A percentile compares a stretch with the other conserved stretches of the same genome.
phyloP scores from a whole-genome alignment of 2,888 invertebrate species.

The Drosophila meridiana region DNA sequence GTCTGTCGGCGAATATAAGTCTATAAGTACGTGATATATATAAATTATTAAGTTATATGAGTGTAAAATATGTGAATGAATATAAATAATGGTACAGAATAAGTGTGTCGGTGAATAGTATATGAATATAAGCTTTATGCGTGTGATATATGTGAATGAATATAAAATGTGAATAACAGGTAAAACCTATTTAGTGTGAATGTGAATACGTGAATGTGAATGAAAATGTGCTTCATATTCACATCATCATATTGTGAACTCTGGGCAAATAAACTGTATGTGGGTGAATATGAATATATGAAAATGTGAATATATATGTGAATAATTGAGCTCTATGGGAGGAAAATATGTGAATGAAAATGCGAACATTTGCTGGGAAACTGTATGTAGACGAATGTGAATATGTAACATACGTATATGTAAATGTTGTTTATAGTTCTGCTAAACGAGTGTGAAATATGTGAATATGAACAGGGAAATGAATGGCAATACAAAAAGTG shows the following conservation, averaged over 20 bases:
- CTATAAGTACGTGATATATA: not conserved
- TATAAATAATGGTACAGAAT: not conserved
- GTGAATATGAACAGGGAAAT: not conserved
- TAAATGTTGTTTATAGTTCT: not conserved
- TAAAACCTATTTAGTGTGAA: not conserved
- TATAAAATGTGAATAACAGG: not conserved
- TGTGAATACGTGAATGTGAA: not conserved
- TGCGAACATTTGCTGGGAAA: no score
- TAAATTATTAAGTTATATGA: not conserved
- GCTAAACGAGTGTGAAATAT: not conserved
- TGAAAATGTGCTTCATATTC: not conserved
- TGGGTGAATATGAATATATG: not conserved
- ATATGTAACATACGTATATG: no score
- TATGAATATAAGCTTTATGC: not conserved
- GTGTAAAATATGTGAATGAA: not conserved
- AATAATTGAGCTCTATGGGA: no score
- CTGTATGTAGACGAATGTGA: no score
- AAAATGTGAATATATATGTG: not conserved
- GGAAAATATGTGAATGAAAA: not conserved
- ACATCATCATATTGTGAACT: no score
- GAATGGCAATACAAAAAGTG: not conserved
- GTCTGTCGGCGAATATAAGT: not conserved
- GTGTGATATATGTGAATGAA: not conserved
- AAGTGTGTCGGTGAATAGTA: not conserved
- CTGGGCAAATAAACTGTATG: no score